Conservation (phyloP, 2,888 invertebrate species). For the Parnassius glacialis region DNA sequence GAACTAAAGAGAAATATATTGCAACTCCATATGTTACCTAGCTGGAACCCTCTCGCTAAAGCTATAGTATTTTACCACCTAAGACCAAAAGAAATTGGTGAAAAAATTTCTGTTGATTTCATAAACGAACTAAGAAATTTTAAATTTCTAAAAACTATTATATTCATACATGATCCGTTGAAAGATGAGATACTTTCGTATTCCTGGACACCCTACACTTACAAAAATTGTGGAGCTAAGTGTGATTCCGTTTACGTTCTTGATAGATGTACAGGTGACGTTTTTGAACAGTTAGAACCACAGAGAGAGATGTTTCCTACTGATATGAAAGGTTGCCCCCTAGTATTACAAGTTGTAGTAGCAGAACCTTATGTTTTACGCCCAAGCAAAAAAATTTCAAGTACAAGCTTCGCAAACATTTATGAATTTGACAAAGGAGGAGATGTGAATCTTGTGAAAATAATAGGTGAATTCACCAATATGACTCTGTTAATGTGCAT, state of each 20-base stretch:
- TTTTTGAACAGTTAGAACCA: constrained; percentile 47
- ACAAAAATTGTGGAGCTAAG: constrained; percentile 63
- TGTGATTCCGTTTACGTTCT: constrained; percentile 65
- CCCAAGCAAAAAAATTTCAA: constrained; percentile 49
- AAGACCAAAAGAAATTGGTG: constrained; percentile 48
- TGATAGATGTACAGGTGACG: constrained; percentile 59
- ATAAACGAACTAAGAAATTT: constrained; percentile 64
- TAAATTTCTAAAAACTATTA: constrained; percentile 65
- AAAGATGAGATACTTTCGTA: constrained; percentile 61
- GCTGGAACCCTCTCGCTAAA: constrained; percentile 77
- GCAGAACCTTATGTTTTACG: constrained; percentile 76
- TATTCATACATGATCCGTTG: constrained; percentile 59
- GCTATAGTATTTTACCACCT: constrained; percentile 68
- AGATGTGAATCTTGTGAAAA: constrained; percentile 72
- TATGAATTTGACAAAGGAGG: constrained; percentile 65
- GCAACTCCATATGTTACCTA: constrained; percentile 70
- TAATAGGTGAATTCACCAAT: constrained; percentile 70
- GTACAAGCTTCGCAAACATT: constrained; percentile 48
- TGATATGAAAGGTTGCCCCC: constrained; percentile 68
- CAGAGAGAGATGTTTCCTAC: constrained; percentile 63
- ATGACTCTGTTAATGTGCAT: constrained; percentile 65
- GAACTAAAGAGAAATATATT: constrained; percentile 70
- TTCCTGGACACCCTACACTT: constrained; percentile 70
- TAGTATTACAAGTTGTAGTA: constrained; percentile 64
- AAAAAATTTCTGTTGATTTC: constrained; percentile 55